A percentile compares a stretch with the other conserved stretches of the same genome.
Conservation (phyloP, 2,113 vertebrate species). For the Aplodontia rufa region DNA sequence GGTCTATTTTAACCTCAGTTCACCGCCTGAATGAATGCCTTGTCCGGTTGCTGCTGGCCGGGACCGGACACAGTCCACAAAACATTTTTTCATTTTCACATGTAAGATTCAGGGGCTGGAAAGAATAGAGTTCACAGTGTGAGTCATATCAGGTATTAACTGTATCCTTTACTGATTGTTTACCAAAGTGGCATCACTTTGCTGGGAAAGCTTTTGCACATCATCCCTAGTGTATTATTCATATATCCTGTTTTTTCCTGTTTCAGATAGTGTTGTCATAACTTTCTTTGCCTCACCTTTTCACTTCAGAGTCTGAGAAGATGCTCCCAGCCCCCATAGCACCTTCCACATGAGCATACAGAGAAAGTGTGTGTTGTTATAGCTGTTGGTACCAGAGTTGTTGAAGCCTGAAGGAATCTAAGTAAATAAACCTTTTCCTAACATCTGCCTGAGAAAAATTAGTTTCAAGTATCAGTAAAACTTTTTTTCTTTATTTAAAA, state of each 20-base stretch:
- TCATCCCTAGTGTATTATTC: background rate
- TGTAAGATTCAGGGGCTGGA: background rate
- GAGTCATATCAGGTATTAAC: background rate
- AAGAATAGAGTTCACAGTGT: background rate
- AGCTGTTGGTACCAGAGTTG: background rate
- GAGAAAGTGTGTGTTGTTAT: background rate
- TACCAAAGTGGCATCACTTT: background rate
- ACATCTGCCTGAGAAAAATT: conserved; percentile 11
- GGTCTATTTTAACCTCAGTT: too few species aligned
- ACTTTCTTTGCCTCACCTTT: background rate
- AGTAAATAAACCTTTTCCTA: conserved; percentile 19
- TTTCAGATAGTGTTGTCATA: background rate
- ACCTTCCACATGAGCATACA: background rate
- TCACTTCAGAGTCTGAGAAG: background rate
- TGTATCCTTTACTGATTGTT: background rate
- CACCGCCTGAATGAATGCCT: too few species aligned
- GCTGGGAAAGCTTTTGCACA: background rate
- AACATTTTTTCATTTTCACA: background rate
- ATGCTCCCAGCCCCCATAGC: background rate
- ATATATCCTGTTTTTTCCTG: background rate
- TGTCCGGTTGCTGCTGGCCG: too few species aligned
- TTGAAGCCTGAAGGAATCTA: background rate
- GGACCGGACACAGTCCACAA: too few species aligned
- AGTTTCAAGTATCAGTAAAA: conserved; percentile 53
- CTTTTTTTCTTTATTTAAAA: conserved; percentile 60